A percentile compares a stretch with the other conserved stretches of the same genome.
Evolutionary conservation across 2,113 vertebrate genomes (phyloP).

Genomic region (Eidolon helvum): DNA sequence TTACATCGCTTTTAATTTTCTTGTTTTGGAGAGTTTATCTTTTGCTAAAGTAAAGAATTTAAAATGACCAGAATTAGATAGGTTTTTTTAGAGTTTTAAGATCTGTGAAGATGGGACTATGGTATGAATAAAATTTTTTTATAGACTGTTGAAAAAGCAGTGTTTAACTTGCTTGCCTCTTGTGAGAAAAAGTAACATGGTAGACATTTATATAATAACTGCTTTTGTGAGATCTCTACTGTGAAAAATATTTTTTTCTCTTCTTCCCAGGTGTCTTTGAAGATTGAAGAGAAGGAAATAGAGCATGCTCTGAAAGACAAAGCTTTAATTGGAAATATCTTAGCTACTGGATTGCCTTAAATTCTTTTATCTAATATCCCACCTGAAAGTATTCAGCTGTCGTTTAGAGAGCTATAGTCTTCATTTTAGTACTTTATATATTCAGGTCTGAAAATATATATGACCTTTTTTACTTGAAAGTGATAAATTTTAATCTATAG

Average conservation of each 20-base stretch:
- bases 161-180: neutral
- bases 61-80: neutral
- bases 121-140: neutral
- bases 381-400: neutral
- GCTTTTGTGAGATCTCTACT: neutral
- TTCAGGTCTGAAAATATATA: slow-evolving; percentile 4
- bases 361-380: neutral
- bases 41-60: neutral
- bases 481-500: slow-evolving; percentile 34
- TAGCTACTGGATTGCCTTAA: slow-evolving; percentile 87
- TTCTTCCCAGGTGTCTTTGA: slow-evolving; percentile 89
- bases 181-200: neutral
- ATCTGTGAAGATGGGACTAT: neutral
- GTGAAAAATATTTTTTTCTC: neutral
- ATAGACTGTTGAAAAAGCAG: neutral
- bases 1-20: neutral
- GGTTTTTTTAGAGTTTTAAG: neutral
- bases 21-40: neutral
- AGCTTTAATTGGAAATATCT: slow-evolving; percentile 90
- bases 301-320: slow-evolving; percentile 93
- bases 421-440: slow-evolving; percentile 20
- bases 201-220: neutral
- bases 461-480: slow-evolving; percentile 48
- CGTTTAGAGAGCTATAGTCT: neutral
- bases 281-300: slow-evolving; percentile 90